Percentiles rank a stretch among this genome's conserved stretches.
Evolutionary conservation across 92 coral and sea anemone species (phyloP).

Genomic region (Galaxea fascicularis): DNA sequence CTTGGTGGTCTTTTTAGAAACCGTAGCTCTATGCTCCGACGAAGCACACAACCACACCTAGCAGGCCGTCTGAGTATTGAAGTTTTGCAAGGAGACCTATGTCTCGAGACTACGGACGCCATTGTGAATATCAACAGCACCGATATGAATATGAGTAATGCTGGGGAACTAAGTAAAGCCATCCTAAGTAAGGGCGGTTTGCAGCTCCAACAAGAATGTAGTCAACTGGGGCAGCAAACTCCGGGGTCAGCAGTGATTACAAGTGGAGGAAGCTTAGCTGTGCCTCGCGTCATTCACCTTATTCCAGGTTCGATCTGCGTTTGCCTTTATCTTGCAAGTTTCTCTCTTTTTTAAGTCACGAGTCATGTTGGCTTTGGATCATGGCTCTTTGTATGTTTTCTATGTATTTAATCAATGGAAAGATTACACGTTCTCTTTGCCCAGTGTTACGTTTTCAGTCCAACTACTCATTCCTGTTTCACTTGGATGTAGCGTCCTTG

Average conservation of each 20-base stretch:
- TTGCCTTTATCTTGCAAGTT: background rate
- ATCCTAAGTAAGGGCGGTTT: constrained; percentile 25
- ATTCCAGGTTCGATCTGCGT: background rate
- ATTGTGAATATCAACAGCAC: no score
- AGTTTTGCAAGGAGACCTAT: constrained; percentile 48
- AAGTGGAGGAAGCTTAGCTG: constrained; percentile 51
- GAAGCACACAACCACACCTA: background rate
- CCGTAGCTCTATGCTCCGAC: background rate
- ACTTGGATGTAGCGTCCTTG: no score
- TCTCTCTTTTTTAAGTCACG: no score
- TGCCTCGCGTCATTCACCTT: constrained; percentile 50
- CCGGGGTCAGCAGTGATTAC: constrained; percentile 69
- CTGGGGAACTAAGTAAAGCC: constrained; percentile 55
- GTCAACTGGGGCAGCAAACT: constrained; percentile 47
- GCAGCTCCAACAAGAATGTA: constrained; percentile 56
- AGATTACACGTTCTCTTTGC: no score
- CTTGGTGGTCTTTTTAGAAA: background rate
- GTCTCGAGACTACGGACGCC: background rate
- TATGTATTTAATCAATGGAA: no score
- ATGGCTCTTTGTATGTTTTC: no score
- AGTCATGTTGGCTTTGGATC: no score
- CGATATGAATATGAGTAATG: constrained; percentile 55
- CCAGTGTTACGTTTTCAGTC: no score
- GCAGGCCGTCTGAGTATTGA: constrained; percentile 17
- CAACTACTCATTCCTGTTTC: no score